Base-by-base conservation (phyloP, 1,140 invertebrate species). In the Drosophila insularis region DNA sequence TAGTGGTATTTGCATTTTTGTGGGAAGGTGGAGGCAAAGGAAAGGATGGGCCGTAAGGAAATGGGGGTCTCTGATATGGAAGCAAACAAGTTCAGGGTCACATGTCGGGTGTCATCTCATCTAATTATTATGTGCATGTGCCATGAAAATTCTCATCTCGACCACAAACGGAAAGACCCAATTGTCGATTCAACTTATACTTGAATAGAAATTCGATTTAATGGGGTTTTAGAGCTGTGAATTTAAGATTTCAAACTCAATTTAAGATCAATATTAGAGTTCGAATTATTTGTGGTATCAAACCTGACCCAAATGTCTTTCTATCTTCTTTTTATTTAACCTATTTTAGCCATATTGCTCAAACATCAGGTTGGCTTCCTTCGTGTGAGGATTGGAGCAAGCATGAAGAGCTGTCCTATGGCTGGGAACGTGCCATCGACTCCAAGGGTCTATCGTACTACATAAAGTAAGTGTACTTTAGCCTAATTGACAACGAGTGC, bases 401-500 rank as follows among this genome's bases (percentile, higher is more conserved):
- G 73, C 82, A 90, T 63, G 90, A 89, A 23, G 92, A 93, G 59
- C 92, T 98, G 17, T 97, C 97, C 0, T 98, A 96, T 89, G 97
- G 97, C 3, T 98, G 97, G 97, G 97, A 98, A 92, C 93, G 95
- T 75, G 97, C 96, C 14, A 91, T 95, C 97, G 92, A 92, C 59
- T 87, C 89, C 55, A 94, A 96, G 71, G 96, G 96, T 63, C 95
- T 96, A 91, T 94, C 94, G 54, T 98, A 98, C 92, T 98, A 95
- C 87, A 97, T 98, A 92, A 98, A 98, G 97, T 98, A 92, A 95
- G 95, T 94, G 0, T 1, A 54, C 10, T 0, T 8, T n/a, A 3
- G 3, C 14, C 19, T 1, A 35, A 40, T 7, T 2, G 2, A 1
- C 10, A 8, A 7, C 8, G 27, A 46, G n/a, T n/a, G 1, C 0